A percentile compares a stretch with the other conserved stretches of the same genome.
Evolutionary conservation across 2,113 vertebrate genomes (phyloP).

Genomic region (Ceratotherium simum): DNA sequence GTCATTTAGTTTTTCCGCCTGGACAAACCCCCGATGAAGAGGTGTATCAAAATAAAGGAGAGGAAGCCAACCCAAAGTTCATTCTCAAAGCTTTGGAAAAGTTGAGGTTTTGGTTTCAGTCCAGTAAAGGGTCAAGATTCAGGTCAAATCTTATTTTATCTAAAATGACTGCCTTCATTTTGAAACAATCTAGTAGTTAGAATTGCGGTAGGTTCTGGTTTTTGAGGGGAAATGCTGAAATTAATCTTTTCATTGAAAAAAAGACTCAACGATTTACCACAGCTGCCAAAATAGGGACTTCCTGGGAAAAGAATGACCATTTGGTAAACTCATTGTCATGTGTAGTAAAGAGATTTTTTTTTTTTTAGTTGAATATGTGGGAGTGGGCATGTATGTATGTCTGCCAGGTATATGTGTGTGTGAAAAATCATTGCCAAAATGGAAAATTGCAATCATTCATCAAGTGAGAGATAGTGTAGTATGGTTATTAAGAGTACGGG

Average conservation of each 20-base stretch:
- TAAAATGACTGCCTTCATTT: slow-evolving; percentile 62
- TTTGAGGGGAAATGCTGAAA: slow-evolving; percentile 59
- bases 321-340: background rate
- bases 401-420: background rate
- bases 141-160: slow-evolving; percentile 77
- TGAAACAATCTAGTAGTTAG: slow-evolving; percentile 52
- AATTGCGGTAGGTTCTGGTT: slow-evolving; percentile 20
- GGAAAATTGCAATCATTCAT: background rate
- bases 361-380: background rate
- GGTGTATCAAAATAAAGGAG: slow-evolving; percentile 55
- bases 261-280: slow-evolving; percentile 29
- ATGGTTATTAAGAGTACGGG: background rate
- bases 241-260: slow-evolving; percentile 53
- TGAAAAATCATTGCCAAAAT: background rate
- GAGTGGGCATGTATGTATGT: background rate
- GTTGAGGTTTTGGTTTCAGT: slow-evolving; percentile 67
- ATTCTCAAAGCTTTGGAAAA: slow-evolving; percentile 60
- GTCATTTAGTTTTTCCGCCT: slow-evolving; percentile 1
- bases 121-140: slow-evolving; percentile 57
- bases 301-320: background rate
- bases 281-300: slow-evolving; percentile 37
- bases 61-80: slow-evolving; percentile 44
- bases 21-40: slow-evolving; percentile 48
- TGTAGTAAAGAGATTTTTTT: background rate
- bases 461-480: background rate